Evolutionary conservation across 2,888 invertebrate genomes (phyloP).

Genomic region (Pimpla rufipes): DNA sequence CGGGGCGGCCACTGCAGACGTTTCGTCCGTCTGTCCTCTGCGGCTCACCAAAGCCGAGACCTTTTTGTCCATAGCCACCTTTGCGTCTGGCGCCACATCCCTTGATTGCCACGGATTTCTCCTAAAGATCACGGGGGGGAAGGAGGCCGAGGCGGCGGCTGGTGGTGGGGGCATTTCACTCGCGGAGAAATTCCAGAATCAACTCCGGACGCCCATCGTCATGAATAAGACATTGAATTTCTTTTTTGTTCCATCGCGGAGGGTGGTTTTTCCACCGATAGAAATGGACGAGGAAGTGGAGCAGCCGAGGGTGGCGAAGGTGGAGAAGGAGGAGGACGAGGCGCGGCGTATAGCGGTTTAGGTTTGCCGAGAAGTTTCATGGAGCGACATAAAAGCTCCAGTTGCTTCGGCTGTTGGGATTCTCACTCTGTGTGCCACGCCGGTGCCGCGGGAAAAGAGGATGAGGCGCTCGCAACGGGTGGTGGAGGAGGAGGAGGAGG

Average conservation of each 20-base stretch:
- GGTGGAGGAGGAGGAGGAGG: constrained; percentile 12
- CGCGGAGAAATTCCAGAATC: constrained; percentile 59
- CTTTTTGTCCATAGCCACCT: background rate
- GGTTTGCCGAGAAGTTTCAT: constrained; percentile 66
- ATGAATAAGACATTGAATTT: constrained; percentile 68
- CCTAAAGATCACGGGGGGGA: constrained; percentile 47
- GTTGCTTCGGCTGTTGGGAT: constrained; percentile 59
- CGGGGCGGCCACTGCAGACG: no score
- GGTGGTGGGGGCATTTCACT: constrained; percentile 33
- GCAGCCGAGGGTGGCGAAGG: background rate
- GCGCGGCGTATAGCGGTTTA: constrained; percentile 21
- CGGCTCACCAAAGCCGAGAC: background rate
- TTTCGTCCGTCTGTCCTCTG: background rate
- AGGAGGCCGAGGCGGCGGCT: no score
- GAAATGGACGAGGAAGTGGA: constrained; percentile 16
- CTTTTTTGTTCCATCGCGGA: constrained; percentile 42
- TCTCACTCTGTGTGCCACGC: constrained; percentile 32
- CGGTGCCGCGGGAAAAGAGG: constrained; percentile 2
- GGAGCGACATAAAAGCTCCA: constrained; percentile 68
- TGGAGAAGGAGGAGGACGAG: constrained; percentile 16
- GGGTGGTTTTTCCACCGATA: constrained; percentile 19
- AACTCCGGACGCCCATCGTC: constrained; percentile 55
- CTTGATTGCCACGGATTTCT: constrained; percentile 50
- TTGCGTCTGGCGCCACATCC: background rate
- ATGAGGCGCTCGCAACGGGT: background rate